Evolutionary conservation across 2,797 vertebrate genomes (phyloP).

Genomic region (Oceanodroma leucorhoa): DNA sequence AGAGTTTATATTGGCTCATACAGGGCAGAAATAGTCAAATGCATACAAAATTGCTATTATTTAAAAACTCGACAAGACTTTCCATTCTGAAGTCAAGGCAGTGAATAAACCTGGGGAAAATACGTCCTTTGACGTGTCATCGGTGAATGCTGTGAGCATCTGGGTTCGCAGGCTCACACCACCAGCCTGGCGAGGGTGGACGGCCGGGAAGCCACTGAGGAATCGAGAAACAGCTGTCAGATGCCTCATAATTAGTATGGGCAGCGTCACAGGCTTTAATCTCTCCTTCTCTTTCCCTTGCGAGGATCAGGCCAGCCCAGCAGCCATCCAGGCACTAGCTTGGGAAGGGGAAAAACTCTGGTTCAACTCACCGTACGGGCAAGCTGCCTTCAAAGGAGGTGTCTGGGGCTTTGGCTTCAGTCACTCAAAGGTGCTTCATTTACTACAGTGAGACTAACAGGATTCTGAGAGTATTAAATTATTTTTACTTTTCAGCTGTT

Average conservation of each 20-base stretch:
- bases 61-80: background rate
- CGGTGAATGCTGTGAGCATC: background rate
- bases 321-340: background rate
- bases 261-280: background rate
- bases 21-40: slow-evolving; percentile 39
- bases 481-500: background rate
- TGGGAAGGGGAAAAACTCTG: background rate
- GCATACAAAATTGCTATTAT: slow-evolving; percentile 16
- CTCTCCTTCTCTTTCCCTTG: background rate
- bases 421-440: background rate
- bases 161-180: background rate
- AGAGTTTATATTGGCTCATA: slow-evolving; percentile 31
- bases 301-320: background rate
- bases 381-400: background rate
- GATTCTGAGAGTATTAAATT: background rate
- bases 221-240: background rate
- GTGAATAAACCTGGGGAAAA: background rate
- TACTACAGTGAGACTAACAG: background rate
- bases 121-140: rapidly evolving
- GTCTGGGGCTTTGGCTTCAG: background rate
- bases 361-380: background rate
- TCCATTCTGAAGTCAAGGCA: background rate
- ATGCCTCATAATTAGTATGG: background rate
- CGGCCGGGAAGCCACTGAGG: background rate
- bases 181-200: background rate